Conservation (phyloP, 2,888 invertebrate genomes). For the Thyatira batis region DNA sequence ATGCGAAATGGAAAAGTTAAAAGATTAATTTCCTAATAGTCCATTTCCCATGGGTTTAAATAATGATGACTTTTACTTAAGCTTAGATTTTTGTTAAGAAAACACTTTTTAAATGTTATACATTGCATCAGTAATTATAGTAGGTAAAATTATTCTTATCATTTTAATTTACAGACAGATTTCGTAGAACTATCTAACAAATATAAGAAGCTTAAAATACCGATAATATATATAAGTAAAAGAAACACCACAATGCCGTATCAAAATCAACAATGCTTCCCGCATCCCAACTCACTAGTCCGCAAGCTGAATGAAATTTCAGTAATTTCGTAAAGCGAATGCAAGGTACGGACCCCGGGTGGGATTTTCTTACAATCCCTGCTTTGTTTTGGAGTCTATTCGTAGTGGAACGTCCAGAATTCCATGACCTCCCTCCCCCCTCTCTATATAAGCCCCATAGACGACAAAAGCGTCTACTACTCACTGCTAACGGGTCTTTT, state of each 20-base stretch:
- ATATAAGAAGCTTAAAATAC: too few species aligned
- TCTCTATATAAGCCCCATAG: constrained; percentile 7
- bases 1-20: too few species aligned
- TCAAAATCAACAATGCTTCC: constrained; percentile 23
- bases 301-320: constrained; percentile 79
- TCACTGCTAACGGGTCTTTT: constrained; percentile 41
- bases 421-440: constrained; percentile 30
- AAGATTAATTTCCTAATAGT: too few species aligned
- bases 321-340: constrained; percentile 81
- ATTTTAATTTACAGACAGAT: too few species aligned
- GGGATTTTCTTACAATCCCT: constrained; percentile 78
- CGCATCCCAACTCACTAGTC: constrained; percentile 53
- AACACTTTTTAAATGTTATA: too few species aligned
- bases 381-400: constrained; percentile 75
- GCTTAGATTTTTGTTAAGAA: too few species aligned
- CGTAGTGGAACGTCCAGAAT: constrained; percentile 48
- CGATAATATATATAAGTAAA: too few species aligned
- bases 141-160: too few species aligned
- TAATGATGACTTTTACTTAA: too few species aligned
- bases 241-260: constrained; percentile 20
- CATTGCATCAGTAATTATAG: too few species aligned
- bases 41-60: too few species aligned
- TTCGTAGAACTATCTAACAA: too few species aligned
- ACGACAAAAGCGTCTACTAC: constrained; percentile 11
- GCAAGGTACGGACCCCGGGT: constrained; percentile 73